Base-by-base conservation (phyloP, 2,888 invertebrate species). In the Eristalis tenax region DNA sequence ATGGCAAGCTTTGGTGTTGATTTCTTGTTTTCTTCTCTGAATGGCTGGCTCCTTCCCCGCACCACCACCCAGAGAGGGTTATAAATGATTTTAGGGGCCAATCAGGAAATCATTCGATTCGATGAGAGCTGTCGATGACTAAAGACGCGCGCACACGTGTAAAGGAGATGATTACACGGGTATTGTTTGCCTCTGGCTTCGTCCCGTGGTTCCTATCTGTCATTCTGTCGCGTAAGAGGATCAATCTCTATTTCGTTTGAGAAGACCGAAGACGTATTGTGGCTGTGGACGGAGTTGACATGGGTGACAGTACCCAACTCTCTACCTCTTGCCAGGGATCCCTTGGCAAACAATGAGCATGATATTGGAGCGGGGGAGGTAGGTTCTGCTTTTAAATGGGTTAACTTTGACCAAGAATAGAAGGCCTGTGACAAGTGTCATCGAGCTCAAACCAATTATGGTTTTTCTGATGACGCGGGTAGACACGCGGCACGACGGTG, bases 51-150 rank as follows among this genome's bases (percentile, higher is more conserved):
- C 61, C 68, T 13, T 18, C 43, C 43, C 4, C n/a, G 0, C 6
- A 6, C 18, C 43, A 4, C 0, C 50, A n/a, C 4, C 18, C 18
- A 28, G 69, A 56, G 78, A 35, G 66, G 61, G 11, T 80, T 66
- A 87, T 87, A 87, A 83, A 83, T 87, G 83, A 87, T 87, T 83
- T 65, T 59, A 50, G 38, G 69, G 68, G 76, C 75, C 87, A 87
- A 87, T 87, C 83, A 79, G 75, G 71, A 73, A 80, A 83, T 79
- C 71, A 77, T 79, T 75, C 64, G n/a, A n/a, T 70, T 32, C 68
- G 57, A 8, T 64, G 63, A 22, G 70, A 78, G 59, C 35, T 74
- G 65, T 79, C 64, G 68, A 71, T 73, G 74, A 71, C 65, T 64
- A 69, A 76, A 61, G 22, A 32, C 66, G 35, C 11, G 77, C 40